These are phyloP conservation scores for Corella eumyota DNA, from an alignment of 23 tunicate species.

Conservation along the genomic window DNA sequence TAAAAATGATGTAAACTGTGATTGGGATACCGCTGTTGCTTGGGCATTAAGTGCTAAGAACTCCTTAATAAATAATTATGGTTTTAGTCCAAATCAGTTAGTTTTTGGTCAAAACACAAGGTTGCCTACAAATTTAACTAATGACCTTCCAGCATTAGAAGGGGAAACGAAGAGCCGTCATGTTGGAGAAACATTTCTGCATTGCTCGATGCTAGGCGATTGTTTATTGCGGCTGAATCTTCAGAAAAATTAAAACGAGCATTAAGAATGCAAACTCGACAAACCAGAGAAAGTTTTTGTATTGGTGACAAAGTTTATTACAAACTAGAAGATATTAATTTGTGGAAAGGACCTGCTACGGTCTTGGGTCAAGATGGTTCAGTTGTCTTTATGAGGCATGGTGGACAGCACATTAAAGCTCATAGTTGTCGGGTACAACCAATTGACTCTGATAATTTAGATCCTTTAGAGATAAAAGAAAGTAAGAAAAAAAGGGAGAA, in stretches of 20 bases:
- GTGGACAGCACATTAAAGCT: constrained; percentile 7
- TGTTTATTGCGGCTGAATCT: background rate
- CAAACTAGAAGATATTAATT: background rate
- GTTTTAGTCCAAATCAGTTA: constrained; percentile 14
- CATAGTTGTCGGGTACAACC: constrained; percentile 15
- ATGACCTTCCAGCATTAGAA: constrained; percentile 9
- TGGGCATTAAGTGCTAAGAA: constrained; percentile 14
- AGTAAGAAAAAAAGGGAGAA: background rate
- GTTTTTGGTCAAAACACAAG: constrained; percentile 2
- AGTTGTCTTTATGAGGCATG: constrained; percentile 15
- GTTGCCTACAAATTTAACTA: background rate
- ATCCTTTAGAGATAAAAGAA: background rate
- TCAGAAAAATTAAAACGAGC: constrained; percentile 14
- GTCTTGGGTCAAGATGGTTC: constrained; percentile 12
- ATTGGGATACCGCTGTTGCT: constrained; percentile 3
- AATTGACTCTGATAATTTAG: background rate
- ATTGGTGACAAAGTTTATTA: constrained; percentile 3
- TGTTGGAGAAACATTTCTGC: background rate
- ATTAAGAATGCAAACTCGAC: background rate
- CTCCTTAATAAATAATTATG: constrained; percentile 1
- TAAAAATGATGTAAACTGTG: background rate
- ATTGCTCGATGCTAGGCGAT: background rate
- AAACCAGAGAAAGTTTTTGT: background rate
- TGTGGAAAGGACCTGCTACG: constrained; percentile 7
- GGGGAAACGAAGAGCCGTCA: background rate